Base-by-base conservation (phyloP, 2,888 invertebrate genomes). In the Ophion slaviceki region DNA sequence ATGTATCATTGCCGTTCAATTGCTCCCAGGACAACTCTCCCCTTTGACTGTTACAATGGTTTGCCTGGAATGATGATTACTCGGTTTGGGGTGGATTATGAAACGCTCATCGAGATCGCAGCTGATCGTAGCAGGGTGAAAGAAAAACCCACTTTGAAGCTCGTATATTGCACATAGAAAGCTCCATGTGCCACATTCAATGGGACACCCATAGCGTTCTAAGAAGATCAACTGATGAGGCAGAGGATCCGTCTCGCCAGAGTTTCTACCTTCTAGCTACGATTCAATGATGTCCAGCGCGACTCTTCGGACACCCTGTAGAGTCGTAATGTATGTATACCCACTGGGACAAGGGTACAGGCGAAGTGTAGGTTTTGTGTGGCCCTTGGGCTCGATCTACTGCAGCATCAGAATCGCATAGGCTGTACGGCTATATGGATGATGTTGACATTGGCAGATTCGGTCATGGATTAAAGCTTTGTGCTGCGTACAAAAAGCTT, bases 401-500 rank as follows among this genome's bases (percentile, higher is more conserved):
- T 68, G 66, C 53, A 59, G 64, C 59, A 68, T 79, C 75, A 72
- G 76, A 59, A 45, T 62, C 64, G 59, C 45, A 68, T 61, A 20
- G 64, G 70, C 87, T 87, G 88, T 88, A 17, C 53, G 17, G 53
- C 17, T 53, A 53, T 53, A 53, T 14, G 85, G 88, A 90, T 88
- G 90, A 90, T 93, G 93, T 93, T 93, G 93, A 93, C 93, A 93
- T 92, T 93, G 91, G 92, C 89, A 92, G 93, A 93, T 93, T 92
- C 90, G 92, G 88, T 91, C 91, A 90, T 90, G 93, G 93, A 93
- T 93, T 93, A 93, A 92, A 92, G 92, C 93, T 93, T 93, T 93
- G 92, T 92, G 32, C 40, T 88, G 83, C 86, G 88, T 88, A 92
- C 92, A 93, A 92, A 88, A 87, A 87, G 91, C 90, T 88, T 87